Base-by-base conservation (phyloP, 37 sponge, comb jelly and placozoan genomes). In the Geodia barretti region DNA sequence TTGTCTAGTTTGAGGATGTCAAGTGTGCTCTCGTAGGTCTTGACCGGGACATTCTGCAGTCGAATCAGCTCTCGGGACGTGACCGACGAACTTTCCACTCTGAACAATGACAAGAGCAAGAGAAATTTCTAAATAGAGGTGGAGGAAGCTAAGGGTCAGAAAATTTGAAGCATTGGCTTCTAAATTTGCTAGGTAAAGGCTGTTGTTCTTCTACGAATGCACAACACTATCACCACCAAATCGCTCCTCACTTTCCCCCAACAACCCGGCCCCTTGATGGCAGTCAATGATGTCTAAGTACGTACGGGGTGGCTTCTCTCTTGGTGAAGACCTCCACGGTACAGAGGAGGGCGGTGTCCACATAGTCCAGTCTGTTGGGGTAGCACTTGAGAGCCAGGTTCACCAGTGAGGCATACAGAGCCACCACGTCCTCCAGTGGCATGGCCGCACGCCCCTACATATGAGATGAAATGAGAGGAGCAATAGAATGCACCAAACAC, bases 311-410 rank as follows among this genome's bases (percentile, higher is more conserved):
- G 4, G 75, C 75, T 0, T 91, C 85, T 84, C 79, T 76, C 39
- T 85, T 78, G 14, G 59, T 61, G 83, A 97, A 81, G 28, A 90
- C 72, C 34, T 87, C 88, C 2, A 77, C 25, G 2, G 85, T 87
- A 70, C 90, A 89, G 58, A 82, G 61, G 20, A 95, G 79, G 7
- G 96, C 90, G 42, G 91, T 89, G 85, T 96, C 93, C 40, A 98
- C 99, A 58, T 98, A 98, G 73, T 87, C 92, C 0, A 94, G 86
- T 68, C 75, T 75, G 30, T 80, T 84, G 2, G 95, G 91, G 74
- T 98, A 98, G 77, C 91, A 87, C 76, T 92, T 98, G 65, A 98
- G 87, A 38, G 99, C 96, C 7, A 98, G 88, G 75, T 96, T 94
- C 26, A 94, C 71, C n/a, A 98, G 86, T 1, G 97, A 85, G 30